Conservation (phyloP, 2,113 vertebrate genomes). For the Bagarius yarrelli region DNA sequence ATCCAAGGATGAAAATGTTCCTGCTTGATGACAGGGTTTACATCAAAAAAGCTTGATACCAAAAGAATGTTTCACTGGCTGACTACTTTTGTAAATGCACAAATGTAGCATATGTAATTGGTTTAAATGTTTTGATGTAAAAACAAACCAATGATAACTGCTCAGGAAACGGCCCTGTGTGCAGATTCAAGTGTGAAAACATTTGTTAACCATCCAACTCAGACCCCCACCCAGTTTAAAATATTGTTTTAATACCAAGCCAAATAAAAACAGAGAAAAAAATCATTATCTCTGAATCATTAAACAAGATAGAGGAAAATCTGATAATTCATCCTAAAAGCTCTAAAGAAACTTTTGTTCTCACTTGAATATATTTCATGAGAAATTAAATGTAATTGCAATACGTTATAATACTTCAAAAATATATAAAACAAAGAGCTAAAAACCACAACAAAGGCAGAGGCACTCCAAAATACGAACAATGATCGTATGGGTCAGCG, state of each 20-base stretch:
- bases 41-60: not conserved
- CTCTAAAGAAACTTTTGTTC: not conserved
- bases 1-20: not conserved
- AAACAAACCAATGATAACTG: not conserved
- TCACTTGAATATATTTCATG: not conserved
- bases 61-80: not conserved
- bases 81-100: not conserved
- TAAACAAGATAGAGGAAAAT: not conserved
- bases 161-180: not conserved
- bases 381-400: not conserved
- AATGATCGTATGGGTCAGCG: too few species aligned
- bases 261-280: not conserved
- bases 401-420: not conserved
- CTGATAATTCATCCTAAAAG: not conserved
- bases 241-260: not conserved
- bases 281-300: not conserved
- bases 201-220: not conserved
- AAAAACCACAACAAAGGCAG: too few species aligned
- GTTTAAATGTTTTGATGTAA: not conserved
- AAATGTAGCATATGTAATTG: not conserved
- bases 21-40: not conserved
- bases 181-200: not conserved
- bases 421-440: not conserved
- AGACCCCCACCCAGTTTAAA: not conserved
- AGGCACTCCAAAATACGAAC: too few species aligned